Conservation (phyloP, 2,113 vertebrate species). For the Philantomba maxwellii region DNA sequence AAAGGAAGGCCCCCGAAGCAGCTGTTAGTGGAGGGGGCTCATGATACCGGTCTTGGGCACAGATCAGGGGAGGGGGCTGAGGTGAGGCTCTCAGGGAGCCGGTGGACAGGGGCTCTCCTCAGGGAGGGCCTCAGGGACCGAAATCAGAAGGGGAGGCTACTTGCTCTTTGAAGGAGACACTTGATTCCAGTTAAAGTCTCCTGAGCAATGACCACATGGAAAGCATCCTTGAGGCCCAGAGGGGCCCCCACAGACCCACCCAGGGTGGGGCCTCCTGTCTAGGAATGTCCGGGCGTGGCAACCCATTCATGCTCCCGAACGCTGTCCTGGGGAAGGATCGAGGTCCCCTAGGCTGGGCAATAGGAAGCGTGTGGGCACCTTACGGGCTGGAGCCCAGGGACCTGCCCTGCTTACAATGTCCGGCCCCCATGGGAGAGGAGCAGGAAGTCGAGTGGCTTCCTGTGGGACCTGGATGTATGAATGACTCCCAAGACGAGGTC, state of each 20-base stretch:
- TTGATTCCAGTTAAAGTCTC: neutral
- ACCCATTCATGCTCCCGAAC: neutral
- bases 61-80: neutral
- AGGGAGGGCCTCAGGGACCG: neutral
- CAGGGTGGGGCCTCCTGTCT: neutral
- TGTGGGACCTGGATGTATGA: no score
- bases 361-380: neutral
- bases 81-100: neutral
- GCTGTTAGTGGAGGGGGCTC: no score
- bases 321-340: neutral
- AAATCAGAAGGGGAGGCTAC: neutral
- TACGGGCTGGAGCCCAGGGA: neutral
- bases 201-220: neutral
- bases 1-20: neutral
- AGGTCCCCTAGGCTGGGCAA: neutral
- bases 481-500: neutral
- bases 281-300: rapidly evolving
- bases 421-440: no score
- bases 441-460: neutral
- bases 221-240: neutral
- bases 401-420: neutral
- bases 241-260: no score
- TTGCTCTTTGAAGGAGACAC: neutral
- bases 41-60: neutral
- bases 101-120: no score